Evolutionary conservation across 2,888 invertebrate genomes (phyloP), one percentile per base, ranked within the genome.

Genomic region (Eupithecia tripunctaria): DNA sequence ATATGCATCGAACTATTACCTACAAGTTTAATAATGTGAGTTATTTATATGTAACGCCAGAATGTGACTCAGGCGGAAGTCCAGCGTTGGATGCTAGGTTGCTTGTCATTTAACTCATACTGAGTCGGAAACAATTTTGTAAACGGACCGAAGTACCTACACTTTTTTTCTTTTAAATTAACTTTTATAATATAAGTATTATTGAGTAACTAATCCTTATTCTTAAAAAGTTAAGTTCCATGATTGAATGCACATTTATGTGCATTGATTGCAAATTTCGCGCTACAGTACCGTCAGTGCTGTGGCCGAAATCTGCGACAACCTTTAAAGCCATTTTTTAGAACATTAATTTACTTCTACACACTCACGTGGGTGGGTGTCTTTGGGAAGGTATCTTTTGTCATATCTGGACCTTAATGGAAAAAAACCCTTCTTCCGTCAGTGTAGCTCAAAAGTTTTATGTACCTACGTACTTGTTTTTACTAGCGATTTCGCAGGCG

Each of bases 391-490:
- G 7, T 56, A 21, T 47, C 51, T 56, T 51, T 21, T 10, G 21
- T 10, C 12, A 56, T 56, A 25, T 56, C 56, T 25, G 56, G 56
- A 14, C 25, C 14, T 56, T 25, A 25, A 25, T 56, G 56, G 56
- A 56, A 56, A 51, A 56, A 25, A n/a, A 51, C 56, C 25, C 51
- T 56, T 56, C 21, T 51, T 51, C 21, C 47, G 21, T 51, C 47
- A 21, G 10, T 21, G n/a, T 21, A 21, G 47, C 47, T 51, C n/a
- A 18, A 21, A 51, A 8, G 21, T 51, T 51, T 21, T 21, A 51
- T 21, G 47, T 3, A 36, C 4, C 6, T 47, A 47, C 47, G n/a
- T 8, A 51, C 8, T 10, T 21, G n/a, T 21, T 47, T n/a, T 10
- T 47, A 8, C 47, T 3, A 10, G 47, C 8, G 47, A 21, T 21